phyloP scores from a whole-genome alignment of 2,888 invertebrate species.

The Ectemnius cavifrons region DNA sequence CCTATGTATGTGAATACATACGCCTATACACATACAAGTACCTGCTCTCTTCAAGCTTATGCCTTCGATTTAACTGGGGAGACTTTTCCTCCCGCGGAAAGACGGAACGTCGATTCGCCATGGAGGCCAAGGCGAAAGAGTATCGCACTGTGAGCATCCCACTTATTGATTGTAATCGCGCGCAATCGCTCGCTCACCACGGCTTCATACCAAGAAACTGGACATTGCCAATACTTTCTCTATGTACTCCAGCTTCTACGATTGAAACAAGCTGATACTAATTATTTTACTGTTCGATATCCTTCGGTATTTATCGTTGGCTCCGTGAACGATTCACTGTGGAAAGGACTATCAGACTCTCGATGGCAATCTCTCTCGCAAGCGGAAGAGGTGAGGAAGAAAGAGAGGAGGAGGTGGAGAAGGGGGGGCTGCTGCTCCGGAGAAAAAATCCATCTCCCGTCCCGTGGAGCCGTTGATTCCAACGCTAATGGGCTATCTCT shows the following conservation, averaged over 20 bases:
- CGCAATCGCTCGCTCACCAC: not conserved
- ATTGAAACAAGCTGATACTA: too few species aligned
- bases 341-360: constrained; percentile 33
- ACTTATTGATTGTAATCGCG: constrained; percentile 10
- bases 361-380: constrained; percentile 45
- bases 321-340: constrained; percentile 28
- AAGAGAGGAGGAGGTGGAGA: constrained; percentile 15
- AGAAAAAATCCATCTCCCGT: constrained; percentile 40
- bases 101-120: constrained; percentile 55
- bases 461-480: constrained; percentile 34
- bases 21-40: not conserved
- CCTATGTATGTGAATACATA: not conserved
- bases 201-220: not conserved
- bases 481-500: constrained; percentile 53
- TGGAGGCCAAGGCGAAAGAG: constrained; percentile 58
- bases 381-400: constrained; percentile 46
- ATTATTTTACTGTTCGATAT: too few species aligned
- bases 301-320: constrained; percentile 27
- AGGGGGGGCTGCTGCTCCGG: not conserved
- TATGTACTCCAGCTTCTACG: too few species aligned
- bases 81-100: constrained; percentile 51
- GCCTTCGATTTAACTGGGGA: constrained; percentile 35
- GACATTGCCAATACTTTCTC: too few species aligned
- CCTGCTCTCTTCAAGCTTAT: constrained; percentile 18
- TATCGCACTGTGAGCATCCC: constrained; percentile 20